Evolutionary conservation across 2,113 vertebrate species (phyloP).

Genomic region (Cavia porcellus): DNA sequence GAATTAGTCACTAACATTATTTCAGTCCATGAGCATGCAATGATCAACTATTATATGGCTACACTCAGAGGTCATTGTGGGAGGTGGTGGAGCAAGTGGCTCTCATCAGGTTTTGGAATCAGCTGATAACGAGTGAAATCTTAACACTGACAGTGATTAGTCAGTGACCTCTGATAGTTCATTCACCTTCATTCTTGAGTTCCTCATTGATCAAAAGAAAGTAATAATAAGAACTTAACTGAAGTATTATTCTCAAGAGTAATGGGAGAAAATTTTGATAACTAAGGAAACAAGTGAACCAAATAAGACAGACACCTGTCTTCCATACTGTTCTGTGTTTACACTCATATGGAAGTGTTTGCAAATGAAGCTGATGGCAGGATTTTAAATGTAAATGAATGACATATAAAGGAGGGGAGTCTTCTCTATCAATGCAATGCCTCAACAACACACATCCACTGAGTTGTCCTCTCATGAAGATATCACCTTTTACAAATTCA

Average conservation of each 20-base stretch:
- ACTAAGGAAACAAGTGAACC: background rate
- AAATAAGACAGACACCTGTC: background rate
- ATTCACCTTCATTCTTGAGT: background rate
- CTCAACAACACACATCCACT: background rate
- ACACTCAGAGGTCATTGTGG: background rate
- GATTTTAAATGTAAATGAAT: background rate
- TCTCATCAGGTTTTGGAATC: background rate
- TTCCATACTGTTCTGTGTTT: background rate
- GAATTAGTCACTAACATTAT: background rate
- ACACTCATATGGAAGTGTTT: background rate
- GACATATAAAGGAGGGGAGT: background rate
- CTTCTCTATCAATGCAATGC: background rate
- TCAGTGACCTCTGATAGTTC: background rate
- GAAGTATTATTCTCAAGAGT: background rate
- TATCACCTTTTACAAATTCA: background rate
- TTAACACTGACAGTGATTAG: background rate
- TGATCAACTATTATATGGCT: background rate
- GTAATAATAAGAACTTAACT: background rate
- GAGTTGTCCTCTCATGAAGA: background rate
- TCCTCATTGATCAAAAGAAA: slow-evolving; percentile 38
- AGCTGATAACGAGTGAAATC: background rate
- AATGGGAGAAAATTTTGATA: background rate
- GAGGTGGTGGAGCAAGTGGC: background rate
- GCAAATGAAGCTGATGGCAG: background rate
- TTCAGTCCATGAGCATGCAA: background rate